These are phyloP conservation scores for Sphaeridia pumilis DNA, from an alignment of 2,888 invertebrate species.

Conservation along the genomic window DNA sequence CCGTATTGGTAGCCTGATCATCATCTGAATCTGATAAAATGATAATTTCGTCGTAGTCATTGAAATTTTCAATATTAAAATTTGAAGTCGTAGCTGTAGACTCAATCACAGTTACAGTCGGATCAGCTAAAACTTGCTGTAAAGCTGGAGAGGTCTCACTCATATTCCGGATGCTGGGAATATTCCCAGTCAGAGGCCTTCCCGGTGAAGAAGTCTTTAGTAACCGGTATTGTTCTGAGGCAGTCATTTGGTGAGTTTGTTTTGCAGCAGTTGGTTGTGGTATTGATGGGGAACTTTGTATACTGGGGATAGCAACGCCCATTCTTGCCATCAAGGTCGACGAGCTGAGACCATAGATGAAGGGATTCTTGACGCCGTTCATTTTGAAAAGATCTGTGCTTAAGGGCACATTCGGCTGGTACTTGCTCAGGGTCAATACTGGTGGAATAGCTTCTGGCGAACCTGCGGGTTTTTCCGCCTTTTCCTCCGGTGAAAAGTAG, in stretches of 20 bases:
- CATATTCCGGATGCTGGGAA: too few relatives aligned
- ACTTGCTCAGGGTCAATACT: not conserved
- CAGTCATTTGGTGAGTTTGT: not conserved
- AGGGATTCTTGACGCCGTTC: not conserved
- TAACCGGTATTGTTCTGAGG: not conserved
- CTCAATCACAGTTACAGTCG: not conserved
- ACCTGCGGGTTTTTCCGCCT: not conserved
- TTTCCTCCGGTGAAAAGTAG: not conserved
- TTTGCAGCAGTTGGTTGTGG: not conserved
- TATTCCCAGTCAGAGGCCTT: not conserved
- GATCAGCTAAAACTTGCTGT: not conserved
- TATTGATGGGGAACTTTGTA: not conserved
- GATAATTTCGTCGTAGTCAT: slow-evolving; percentile 2
- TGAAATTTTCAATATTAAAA: not conserved
- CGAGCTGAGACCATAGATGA: too few relatives aligned
- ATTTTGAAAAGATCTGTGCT: not conserved
- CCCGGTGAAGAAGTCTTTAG: not conserved
- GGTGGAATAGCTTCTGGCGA: not conserved
- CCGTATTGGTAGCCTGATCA: not conserved
- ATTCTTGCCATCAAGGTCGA: too few relatives aligned
- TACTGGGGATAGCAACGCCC: too few relatives aligned
- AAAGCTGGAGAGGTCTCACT: not conserved
- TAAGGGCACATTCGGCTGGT: not conserved
- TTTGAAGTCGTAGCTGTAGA: not conserved
- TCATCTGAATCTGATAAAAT: slow-evolving; percentile 3